Evolutionary conservation across 92 coral and sea anemone species (phyloP), one percentile per base, ranked within the genome.

Genomic region (Zoanthus gigantus): DNA sequence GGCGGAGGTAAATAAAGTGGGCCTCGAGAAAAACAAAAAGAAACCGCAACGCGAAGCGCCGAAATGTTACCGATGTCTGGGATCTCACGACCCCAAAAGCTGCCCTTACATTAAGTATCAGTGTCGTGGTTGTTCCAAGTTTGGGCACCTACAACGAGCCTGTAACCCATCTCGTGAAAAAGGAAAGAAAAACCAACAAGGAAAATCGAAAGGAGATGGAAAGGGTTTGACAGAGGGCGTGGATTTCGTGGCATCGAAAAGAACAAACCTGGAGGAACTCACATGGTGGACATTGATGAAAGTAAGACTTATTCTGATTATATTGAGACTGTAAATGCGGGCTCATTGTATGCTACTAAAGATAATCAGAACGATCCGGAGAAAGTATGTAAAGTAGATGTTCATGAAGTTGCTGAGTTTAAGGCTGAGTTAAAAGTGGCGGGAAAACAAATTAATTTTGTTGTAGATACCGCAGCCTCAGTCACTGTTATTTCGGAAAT

Each of bases 31-130:
- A 65, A 57, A 57, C 71, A 82, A 57, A 34, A 61, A 82, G 86
- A 82, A 82, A 65, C 72, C 76, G 74, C 86, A 82, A 65, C 86
- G 71, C 65, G 63, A 52, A 28, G 63, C 65, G 63, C 37, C 63
- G 46, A 77, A 77, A 77, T 82, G 86, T 42, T 82, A 82, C 74
- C 86, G 86, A 57, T 82, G 86, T 65, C 74, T 82, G 86, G 86
- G 86, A 65, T 57, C 71, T 65, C 86, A 61, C 53, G 86, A 82
- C 86, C 74, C 86, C 86, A 57, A 37, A 37, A 37, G 42, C 42
- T 37, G 42, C 42, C 42, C 42, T 37, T 37, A 37, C 42, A 37
- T 37, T 37, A 37, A 37, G 42, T 37, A 37, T 37, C 42, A 37
- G 42, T 37, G 42, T 37, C 42, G 42, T 37, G 86, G 86, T 57